Evolutionary conservation across 2,113 vertebrate genomes (phyloP).

Genomic region (Jaculus jaculus): DNA sequence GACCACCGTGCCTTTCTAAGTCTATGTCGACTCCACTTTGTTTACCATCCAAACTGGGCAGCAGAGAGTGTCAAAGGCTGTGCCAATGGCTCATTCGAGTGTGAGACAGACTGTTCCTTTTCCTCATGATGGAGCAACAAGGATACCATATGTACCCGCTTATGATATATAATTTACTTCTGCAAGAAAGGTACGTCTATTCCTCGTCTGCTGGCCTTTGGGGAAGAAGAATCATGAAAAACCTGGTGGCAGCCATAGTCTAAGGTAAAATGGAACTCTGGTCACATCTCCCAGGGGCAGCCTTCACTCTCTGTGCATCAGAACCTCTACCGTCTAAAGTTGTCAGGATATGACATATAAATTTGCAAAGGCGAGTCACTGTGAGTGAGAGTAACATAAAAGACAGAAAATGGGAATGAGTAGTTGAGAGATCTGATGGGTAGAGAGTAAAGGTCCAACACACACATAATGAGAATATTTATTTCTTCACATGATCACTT

Average conservation of each 20-base stretch:
- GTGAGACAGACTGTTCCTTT: conserved; percentile 10
- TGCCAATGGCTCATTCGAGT: not conserved
- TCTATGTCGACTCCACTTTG: not conserved
- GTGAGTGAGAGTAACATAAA: not conserved
- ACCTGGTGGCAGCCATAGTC: not conserved
- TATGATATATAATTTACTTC: not conserved
- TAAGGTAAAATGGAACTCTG: conserved; percentile 7
- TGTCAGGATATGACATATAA: not conserved
- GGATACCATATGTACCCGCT: not conserved
- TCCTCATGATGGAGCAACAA: not conserved
- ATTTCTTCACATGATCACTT: not conserved
- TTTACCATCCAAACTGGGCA: not conserved
- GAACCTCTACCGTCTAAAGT: conserved; percentile 3
- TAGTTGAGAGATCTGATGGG: not conserved
- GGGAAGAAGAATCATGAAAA: conserved; percentile 7
- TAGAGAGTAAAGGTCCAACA: conserved; percentile 16
- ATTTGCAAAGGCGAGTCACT: conserved; percentile 13
- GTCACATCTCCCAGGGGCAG: not conserved
- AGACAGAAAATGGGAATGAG: conserved; percentile 8
- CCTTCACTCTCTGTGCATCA: not conserved
- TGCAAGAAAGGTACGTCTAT: not conserved
- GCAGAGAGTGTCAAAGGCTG: not conserved
- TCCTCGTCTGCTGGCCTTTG: not conserved
- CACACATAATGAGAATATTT: not conserved
- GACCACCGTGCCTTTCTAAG: not conserved